Evolutionary conservation across 2,888 invertebrate genomes (phyloP), one percentile per base, ranked within the genome.

Genomic region (Microplitis manilae): DNA sequence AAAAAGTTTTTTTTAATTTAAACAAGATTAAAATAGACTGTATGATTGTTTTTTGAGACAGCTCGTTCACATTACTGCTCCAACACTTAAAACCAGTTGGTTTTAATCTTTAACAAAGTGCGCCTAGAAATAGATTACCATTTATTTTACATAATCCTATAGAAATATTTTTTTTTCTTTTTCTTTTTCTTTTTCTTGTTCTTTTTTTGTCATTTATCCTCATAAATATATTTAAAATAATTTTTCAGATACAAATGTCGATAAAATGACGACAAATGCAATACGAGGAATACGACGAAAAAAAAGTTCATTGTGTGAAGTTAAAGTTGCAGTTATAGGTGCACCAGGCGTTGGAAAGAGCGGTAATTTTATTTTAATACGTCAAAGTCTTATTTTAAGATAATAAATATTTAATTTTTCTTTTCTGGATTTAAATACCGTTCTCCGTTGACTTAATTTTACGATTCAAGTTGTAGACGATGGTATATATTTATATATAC

Each of bases 281-380:
- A 94, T 95, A 83, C 93, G 96, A 86, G 96, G 95, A 69, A 96
- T 97, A 83, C 92, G 96, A 84, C 93, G 96, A 85, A 97, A 97
- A 92, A 97, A 97, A 91, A 96, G 96, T 67, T 95, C 96, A 84
- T 92, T 97, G 81, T 94, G 95, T 79, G 97, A 97, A 91, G 95
- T 97, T 83, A 97, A 97, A 92, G 95, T 97, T 85, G 96, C 96
- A 64, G 96, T 97, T 84, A 92, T 97, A 83, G 97, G 97, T 76
- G 96, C 96, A 77, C 95, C 96, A 15, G 94, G 95, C 81, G 97
- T 97, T 82, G 97, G 97, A 80, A 97, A 97, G 92, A 97, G 96
- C 90, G 97, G 97, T 97, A 92, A 91, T 93, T 92, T 80, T 81
- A 80, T 82, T 81, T 80, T 79, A 4, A 30, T 30, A 30, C 30